Conservation (phyloP, 2,113 vertebrate species). For the Phaethornis superciliosus region DNA sequence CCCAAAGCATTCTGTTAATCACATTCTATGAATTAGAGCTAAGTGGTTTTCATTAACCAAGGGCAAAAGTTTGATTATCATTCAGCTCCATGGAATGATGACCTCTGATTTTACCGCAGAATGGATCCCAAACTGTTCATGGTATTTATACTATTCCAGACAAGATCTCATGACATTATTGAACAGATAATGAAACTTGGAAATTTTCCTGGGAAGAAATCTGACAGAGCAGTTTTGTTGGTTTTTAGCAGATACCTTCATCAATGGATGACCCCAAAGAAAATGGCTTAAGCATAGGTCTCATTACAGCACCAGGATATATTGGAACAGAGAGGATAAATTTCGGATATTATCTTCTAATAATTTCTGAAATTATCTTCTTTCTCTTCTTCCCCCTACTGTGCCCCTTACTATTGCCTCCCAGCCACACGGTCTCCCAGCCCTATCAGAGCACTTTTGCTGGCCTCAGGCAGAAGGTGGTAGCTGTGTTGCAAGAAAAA, state of each 20-base stretch:
- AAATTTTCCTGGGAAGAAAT: neutral
- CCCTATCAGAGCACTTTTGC: neutral
- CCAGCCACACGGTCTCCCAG: neutral
- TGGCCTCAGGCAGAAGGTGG: neutral
- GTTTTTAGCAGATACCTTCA: neutral
- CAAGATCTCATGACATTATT: neutral
- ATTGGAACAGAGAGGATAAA: neutral
- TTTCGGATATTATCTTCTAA: neutral
- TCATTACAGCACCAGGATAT: neutral
- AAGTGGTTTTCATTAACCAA: neutral
- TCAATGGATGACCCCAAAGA: neutral
- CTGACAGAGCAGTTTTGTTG: neutral
- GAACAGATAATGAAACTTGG: neutral
- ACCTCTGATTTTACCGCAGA: neutral
- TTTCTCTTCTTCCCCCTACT: neutral
- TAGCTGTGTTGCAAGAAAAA: too few relatives aligned
- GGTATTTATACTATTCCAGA: neutral
- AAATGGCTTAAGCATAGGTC: neutral
- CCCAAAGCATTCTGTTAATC: too few relatives aligned
- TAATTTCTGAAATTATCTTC: neutral
- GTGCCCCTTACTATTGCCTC: neutral
- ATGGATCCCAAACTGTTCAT: neutral
- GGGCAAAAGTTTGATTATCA: neutral
- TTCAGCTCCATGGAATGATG: neutral
- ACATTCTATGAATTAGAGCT: neutral